phyloP scores from a whole-genome alignment of 2,797 vertebrate genomes.

The Peromyscus eremicus region DNA sequence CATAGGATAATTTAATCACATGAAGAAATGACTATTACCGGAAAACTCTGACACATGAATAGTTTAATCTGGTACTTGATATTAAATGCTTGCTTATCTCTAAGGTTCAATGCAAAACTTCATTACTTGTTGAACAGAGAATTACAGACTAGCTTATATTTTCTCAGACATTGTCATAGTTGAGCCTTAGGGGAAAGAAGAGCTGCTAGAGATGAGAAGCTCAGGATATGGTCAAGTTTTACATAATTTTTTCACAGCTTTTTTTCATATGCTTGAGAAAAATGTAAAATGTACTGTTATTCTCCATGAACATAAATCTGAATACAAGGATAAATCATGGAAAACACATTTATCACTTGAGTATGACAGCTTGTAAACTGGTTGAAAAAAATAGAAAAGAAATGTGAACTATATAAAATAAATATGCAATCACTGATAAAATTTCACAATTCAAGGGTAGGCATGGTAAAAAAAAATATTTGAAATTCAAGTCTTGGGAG shows the following conservation, averaged over 20 bases:
- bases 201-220: background rate
- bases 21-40: background rate
- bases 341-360: conserved; percentile 20
- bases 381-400: background rate
- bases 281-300: conserved; percentile 7
- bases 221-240: background rate
- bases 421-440: conserved; percentile 1
- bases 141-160: background rate
- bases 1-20: conserved; percentile 12
- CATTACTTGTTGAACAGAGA: background rate
- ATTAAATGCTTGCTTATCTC: conserved; percentile 2
- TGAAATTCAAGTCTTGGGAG: background rate
- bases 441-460: background rate
- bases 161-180: conserved; percentile 7
- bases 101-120: background rate
- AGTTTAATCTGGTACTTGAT: background rate
- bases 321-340: conserved; percentile 18
- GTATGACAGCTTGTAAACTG: background rate
- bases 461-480: no score
- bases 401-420: conserved; percentile 33
- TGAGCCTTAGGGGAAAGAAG: background rate
- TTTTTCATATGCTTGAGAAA: background rate
- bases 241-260: background rate
- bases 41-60: background rate
- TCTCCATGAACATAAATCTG: conserved; percentile 6